Evolutionary conservation across 2,797 vertebrate species (phyloP).

Genomic region (Spinibarbus caldwelli): DNA sequence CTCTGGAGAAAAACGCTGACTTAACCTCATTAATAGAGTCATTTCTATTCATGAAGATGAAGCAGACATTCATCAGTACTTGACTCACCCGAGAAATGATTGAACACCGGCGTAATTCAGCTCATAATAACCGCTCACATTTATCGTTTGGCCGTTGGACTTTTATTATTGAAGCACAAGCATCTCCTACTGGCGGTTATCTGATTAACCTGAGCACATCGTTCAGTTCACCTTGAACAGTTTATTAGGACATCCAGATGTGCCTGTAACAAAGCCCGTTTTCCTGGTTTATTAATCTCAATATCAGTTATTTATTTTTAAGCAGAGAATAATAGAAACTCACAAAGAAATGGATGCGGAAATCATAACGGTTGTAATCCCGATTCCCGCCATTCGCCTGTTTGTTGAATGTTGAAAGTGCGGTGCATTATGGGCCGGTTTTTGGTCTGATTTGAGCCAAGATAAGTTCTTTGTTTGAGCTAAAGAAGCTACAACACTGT

Average conservation of each 20-base stretch:
- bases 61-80: conserved; percentile 18
- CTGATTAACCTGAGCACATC: neutral
- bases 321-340: neutral
- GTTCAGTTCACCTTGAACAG: neutral
- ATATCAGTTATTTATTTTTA: neutral
- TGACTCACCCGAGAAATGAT: neutral
- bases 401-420: neutral
- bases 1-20: neutral
- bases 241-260: neutral
- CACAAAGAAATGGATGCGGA: neutral
- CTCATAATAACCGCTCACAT: neutral
- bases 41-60: conserved; percentile 76
- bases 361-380: neutral
- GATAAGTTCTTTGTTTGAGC: neutral
- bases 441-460: neutral
- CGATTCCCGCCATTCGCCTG: neutral
- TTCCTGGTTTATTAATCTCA: neutral
- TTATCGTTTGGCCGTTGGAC: neutral
- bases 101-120: neutral
- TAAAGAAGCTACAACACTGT: neutral
- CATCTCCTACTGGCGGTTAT: neutral
- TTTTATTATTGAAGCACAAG: neutral
- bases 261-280: neutral
- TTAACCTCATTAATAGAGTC: conserved; percentile 59
- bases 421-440: neutral